A percentile compares a stretch with the other conserved stretches of the same genome.
Conservation (phyloP, 1,140 invertebrate genomes). For the Ridgeia piscesae region DNA sequence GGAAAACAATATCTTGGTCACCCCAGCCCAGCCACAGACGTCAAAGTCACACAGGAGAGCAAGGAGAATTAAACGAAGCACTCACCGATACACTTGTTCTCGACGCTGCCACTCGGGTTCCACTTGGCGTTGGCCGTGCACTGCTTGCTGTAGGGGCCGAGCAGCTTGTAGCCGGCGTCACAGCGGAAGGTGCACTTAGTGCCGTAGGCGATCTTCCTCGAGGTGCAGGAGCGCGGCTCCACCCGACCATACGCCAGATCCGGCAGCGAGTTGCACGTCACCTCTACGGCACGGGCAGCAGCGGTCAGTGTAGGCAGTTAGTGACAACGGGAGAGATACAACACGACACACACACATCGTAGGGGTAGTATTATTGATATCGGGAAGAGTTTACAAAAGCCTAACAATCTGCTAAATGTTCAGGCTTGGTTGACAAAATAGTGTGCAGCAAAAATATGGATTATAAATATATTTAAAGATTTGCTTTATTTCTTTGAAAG, state of each 20-base stretch:
- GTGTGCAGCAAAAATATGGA: neutral
- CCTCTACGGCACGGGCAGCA: conserved; percentile 35
- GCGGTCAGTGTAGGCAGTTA: neutral
- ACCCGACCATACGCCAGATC: conserved; percentile 44
- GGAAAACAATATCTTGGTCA: too few species aligned
- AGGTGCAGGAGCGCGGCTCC: conserved; percentile 43
- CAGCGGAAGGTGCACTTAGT: conserved; percentile 55
- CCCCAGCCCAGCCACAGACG: too few species aligned
- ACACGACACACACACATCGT: neutral
- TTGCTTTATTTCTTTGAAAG: neutral
- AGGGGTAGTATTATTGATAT: neutral
- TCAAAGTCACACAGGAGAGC: too few species aligned
- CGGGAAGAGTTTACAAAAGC: neutral
- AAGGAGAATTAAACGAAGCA: neutral
- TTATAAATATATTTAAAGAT: neutral
- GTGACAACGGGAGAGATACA: neutral
- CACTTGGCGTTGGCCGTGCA: conserved; percentile 59
- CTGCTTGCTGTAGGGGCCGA: conserved; percentile 51
- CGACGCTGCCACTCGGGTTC: conserved; percentile 40
- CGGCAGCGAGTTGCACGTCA: conserved; percentile 46
- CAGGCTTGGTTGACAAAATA: neutral
- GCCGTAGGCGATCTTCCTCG: conserved; percentile 46
- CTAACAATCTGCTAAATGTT: neutral
- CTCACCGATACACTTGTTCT: conserved; percentile 49
- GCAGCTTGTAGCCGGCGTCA: conserved; percentile 54